phyloP scores from a whole-genome alignment of 2,113 vertebrate genomes.

The Thamnaconus septentrionalis region DNA sequence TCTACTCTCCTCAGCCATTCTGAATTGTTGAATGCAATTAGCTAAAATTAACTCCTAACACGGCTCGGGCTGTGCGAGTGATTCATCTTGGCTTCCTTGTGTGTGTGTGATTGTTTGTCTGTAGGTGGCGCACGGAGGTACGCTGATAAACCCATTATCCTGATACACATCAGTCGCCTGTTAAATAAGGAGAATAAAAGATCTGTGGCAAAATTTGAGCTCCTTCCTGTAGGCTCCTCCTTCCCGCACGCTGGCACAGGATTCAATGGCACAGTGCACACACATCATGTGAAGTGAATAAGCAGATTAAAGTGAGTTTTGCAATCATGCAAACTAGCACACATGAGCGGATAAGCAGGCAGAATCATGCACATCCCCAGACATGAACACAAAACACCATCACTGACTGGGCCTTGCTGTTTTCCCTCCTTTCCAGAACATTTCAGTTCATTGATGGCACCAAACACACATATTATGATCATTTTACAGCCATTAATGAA shows the following conservation, averaged over 20 bases:
- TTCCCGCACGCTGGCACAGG: conserved; percentile 3
- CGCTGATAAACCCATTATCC: too few relatives aligned
- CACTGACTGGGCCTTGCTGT: background rate
- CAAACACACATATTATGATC: too few relatives aligned
- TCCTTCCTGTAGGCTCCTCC: background rate
- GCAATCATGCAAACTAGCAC: conserved; percentile 37
- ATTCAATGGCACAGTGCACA: too few relatives aligned
- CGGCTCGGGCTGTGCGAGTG: conserved; percentile 26
- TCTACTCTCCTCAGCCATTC: conserved; percentile 4
- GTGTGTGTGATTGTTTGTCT: conserved; percentile 35
- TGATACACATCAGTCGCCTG: too few relatives aligned
- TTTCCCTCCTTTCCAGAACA: background rate
- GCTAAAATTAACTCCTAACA: conserved; percentile 42
- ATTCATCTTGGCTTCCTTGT: conserved; percentile 26
- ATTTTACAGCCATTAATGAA: too few relatives aligned
- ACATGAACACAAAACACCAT: background rate
- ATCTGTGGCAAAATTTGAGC: background rate
- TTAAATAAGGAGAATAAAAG: too few relatives aligned
- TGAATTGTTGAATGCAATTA: conserved; percentile 44
- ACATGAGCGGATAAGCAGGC: conserved; percentile 34
- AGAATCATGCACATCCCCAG: conserved; percentile 11
- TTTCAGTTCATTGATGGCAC: background rate
- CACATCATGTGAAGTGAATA: too few relatives aligned
- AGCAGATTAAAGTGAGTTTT: conserved; percentile 3
- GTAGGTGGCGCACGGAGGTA: conserved; percentile 28